Base-by-base conservation (phyloP, 1,140 invertebrate genomes). In the Pinna nobilis region DNA sequence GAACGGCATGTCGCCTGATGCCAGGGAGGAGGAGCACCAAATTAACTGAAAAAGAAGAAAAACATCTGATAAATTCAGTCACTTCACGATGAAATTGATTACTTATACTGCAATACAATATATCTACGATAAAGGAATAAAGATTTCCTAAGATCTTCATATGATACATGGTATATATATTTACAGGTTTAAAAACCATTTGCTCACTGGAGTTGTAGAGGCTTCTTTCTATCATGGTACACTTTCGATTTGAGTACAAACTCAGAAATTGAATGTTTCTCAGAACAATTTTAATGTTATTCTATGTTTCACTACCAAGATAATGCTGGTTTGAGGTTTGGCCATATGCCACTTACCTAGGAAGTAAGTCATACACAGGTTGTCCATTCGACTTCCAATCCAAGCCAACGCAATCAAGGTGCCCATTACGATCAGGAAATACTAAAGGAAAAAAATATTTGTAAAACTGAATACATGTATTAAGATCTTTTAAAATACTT, bases 321-420 rank as follows among this genome's bases (percentile, higher is more conserved):
- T n/a, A 32, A 39, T 35, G 33, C n/a, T 4, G 3, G 15, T 6
- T 23, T 59, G 15, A 15, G 3, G 15, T 44, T 30, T n/a, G 3
- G 4, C n/a, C n/a, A n/a, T n/a, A 70, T 4, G 1, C 28, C 39
- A 87, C 89, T 90, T 89, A 93, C 92, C 89, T 41, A 93, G 85
- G 35, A 95, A 83, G 84, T 96, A 97, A 51, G 94, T 92, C 15
- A 97, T 88, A 70, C 96, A 91, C 41, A 95, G 87, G 87, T 96
- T 97, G 86, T 96, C 94, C 51, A 96, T 90, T 4, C 92, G 89
- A 70, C 93, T 93, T 37, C 95, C 94, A 84, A 96, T 89, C 94
- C 94, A 97, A 35, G 94, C 93, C 66, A 94, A 84, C n/a, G 92
- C 77, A 49, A 92, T 80, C 49, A 96, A 88, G 50, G 90, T 89